Conservation (phyloP, 2,113 vertebrate species). For the Pseudonaja textilis region DNA sequence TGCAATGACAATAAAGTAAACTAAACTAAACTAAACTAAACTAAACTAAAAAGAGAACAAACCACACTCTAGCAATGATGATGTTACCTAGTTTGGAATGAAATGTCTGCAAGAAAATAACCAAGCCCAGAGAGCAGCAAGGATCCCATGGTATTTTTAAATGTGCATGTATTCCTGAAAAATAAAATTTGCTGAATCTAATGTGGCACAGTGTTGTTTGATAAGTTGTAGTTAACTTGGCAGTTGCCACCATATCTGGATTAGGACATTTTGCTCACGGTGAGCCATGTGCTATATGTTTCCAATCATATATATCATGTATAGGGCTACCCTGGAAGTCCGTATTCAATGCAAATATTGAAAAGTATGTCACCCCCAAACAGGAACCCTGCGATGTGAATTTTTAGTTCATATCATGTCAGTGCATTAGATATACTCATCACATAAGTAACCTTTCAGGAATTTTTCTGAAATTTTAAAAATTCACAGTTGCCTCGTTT, state of each 20-base stretch:
- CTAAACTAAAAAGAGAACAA: not conserved
- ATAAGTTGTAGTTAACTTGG: not conserved
- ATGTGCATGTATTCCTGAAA: not conserved
- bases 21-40: not conserved
- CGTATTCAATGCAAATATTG: not conserved
- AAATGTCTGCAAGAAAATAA: not conserved
- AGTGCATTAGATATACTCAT: not conserved
- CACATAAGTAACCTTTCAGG: not conserved
- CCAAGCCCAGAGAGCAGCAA: not conserved
- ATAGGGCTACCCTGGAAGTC: not conserved
- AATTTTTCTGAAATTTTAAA: not conserved
- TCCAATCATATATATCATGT: not conserved
- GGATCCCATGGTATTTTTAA: not conserved
- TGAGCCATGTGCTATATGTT: not conserved
- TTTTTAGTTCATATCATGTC: slow-evolving; percentile 8
- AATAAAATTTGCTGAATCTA: not conserved
- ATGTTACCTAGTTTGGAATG: not conserved
- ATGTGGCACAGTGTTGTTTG: not conserved
- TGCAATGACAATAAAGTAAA: too few relatives aligned
- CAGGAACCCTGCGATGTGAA: not conserved
- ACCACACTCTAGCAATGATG: not conserved
- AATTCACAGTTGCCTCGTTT: not conserved
- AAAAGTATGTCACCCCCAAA: not conserved
- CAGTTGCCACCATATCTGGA: not conserved
- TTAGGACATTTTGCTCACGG: not conserved